Evolutionary conservation across 1,140 invertebrate genomes (phyloP), one percentile per base, ranked within the genome.

Genomic region (Bombus impatiens): DNA sequence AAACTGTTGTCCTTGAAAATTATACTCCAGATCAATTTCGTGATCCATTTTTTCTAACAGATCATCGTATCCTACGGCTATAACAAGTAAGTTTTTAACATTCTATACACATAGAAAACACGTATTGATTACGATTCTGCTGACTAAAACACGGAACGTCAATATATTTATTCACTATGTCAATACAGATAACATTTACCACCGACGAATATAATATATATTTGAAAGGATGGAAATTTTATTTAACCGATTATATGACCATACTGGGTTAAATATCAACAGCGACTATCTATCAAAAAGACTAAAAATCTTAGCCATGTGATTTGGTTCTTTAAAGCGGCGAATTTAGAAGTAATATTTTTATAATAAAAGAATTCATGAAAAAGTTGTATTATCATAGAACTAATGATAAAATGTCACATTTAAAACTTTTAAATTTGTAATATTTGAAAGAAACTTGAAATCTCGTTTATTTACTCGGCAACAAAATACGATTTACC

Each of bases 71-170:
- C 3, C 4, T 15, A 15, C 5, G 18, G 0, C 44, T 47, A 47
- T 47, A 18, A 47, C 44, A 18, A 47, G 18, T 47, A 1, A 47
- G 32, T 47, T 47, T 47, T 47, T 35, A 15, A 1, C 44, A 47
- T 0, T 13, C 15, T 71, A 22, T 84, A 78, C 75, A 78, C 15
- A 8, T 71, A 78, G n/a, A 71, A 84, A 78, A 78, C 59, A 76
- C 71, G 42, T 76, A 68, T 35, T 18, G 44, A 35, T 35, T 35
- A 35, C 32, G 32, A 59, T 28, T 22, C 25, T 59, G 0, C 10
- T 0, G 3, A 5, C 18, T 67, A 8, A 47, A 9, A 72, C 44
- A 42, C 59, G 53, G 10, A 47, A 57, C 25, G 13, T 18, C 13
- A 53, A 59, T 10, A 0, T 32, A 3, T 18, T 59, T 37, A 0